Base-by-base conservation (phyloP, 1,140 invertebrate genomes). In the Drosophila repletoides region DNA sequence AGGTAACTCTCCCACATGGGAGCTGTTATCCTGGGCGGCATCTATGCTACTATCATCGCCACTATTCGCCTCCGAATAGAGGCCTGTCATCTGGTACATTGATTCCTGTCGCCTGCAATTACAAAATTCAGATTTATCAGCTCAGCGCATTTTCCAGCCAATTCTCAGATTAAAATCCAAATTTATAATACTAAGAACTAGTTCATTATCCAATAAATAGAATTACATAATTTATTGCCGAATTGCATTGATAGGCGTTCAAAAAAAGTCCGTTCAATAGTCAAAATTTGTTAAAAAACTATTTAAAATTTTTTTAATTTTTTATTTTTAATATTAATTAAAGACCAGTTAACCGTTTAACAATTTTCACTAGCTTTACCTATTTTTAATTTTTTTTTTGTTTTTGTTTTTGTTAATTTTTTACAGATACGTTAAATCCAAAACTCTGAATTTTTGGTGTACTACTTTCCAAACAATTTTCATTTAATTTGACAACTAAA, bases 11-110 rank as follows among this genome's bases (percentile, higher is more conserved):
- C 31, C 26, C 7, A 29, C 33, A 31, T 60, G 58, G 0, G 60
- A 31, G 38, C 19, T 41, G 17, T 15, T 55, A 31, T 81, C 81
- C 10, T 80, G 68, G n/a, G 64, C 72, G 12, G 73, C 89, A 63
- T 91, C 91, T 52, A 91, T 89, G 59, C 90, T 91, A 41, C 90
- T 91, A 36, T 92, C 92, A 56, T 92, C 92, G 52, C 91, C 91
- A 45, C 92, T 92, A 22, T 93, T 92, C 9, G 92, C 93, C 70
- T 95, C 95, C 36, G 94, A 94, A 87, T 96, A 96, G 10, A 96
- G 91, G n/a, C 95, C 95, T 14, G 95, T 96, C 95, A 96, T 95
- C 24, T 95, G 94, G 90, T 96, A 96, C 94, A 95, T 95, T 71
- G 95, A 95, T 90, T 96, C 95, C 92, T 95, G 95, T 83, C 95